These are phyloP conservation scores for Dallia pectoralis DNA, from an alignment of 2,797 vertebrate species.

Conservation along the genomic window DNA sequence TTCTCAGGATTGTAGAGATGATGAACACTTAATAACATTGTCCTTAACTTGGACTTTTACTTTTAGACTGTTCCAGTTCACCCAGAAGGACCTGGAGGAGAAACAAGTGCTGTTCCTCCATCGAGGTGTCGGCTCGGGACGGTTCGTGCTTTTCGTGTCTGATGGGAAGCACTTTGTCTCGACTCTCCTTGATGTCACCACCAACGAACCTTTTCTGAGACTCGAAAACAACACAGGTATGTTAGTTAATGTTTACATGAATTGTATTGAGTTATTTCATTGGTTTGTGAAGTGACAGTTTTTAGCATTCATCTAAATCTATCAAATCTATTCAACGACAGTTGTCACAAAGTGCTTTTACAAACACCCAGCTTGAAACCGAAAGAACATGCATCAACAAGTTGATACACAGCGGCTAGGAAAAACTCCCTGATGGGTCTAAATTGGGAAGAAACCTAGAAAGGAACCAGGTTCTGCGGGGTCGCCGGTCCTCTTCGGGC, in stretches of 20 bases:
- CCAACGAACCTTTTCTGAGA: conserved; percentile 80
- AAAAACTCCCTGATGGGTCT: too few species aligned
- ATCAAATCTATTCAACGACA: too few species aligned
- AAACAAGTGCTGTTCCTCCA: conserved; percentile 84
- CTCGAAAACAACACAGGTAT: conserved; percentile 77
- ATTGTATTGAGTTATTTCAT: not conserved
- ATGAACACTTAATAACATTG: not conserved
- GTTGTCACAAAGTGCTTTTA: too few species aligned
- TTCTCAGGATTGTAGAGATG: too few species aligned
- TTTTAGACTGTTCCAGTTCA: conserved; percentile 82
- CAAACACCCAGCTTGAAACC: too few species aligned
- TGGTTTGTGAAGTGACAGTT: not conserved
- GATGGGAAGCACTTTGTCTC: conserved; percentile 86
- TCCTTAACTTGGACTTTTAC: not conserved
- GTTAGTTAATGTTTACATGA: not conserved
- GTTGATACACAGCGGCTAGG: too few species aligned
- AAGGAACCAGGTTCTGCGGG: too few species aligned
- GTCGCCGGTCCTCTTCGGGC: too few species aligned
- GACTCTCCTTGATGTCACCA: conserved; percentile 82
- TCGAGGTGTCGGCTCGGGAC: conserved; percentile 74
- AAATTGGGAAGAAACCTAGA: too few species aligned
- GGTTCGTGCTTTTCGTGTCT: conserved; percentile 88
- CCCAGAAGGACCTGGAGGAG: conserved; percentile 80
- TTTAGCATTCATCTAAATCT: too few species aligned
- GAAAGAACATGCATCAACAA: too few species aligned